Base-by-base conservation (phyloP, 2,888 invertebrate genomes). In the Nipponacmea schrenckii region DNA sequence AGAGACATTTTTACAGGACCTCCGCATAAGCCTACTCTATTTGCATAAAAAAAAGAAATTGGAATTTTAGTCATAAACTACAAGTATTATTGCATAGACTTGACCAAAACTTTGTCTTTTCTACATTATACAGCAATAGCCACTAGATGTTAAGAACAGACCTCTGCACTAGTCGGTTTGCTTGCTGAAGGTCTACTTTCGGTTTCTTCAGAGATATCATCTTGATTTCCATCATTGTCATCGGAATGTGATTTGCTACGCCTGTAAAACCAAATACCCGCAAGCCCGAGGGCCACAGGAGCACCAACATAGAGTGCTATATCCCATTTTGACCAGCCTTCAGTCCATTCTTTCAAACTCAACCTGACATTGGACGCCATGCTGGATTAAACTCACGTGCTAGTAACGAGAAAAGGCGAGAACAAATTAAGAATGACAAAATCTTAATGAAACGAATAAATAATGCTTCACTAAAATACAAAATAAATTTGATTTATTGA, bases 271-370 rank as follows among this genome's bases (percentile, higher is more conserved):
- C 94, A 94, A 86, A 94, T 92, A 85, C 95, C 95, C 20, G 84
- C 85, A 85, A 95, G 90, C 72, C 95, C 95, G 71, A 94, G 91
- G 74, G 94, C 94, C 80, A 95, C 91, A 84, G 95, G 95, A 78
- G 95, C 93, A 81, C 95, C 95, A 77, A 96, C 91, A 74, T 94
- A 92, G 76, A 96, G 91, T 75, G 95, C 95, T 84, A 96, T 91
- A 91, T 96, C 95, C 95, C 96, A 95, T 92, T 94, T 95, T 31
- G 80, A 77, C 83, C 83, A 83, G 8, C 83, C 83, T 74, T 84
- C 83, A 27, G 76, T 81, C 76, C 72, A 67, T 46, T 78, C 77
- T 17, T 56, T 20, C 56, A 56, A 56, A 26, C 68, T 67, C 63
- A 76, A 73, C 70, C 67, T 71, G 74, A 75, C 69, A 73, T 74